These are phyloP conservation scores for Hemaris fuciformis DNA, from an alignment of 2,888 invertebrate species.

Conservation along the genomic window DNA sequence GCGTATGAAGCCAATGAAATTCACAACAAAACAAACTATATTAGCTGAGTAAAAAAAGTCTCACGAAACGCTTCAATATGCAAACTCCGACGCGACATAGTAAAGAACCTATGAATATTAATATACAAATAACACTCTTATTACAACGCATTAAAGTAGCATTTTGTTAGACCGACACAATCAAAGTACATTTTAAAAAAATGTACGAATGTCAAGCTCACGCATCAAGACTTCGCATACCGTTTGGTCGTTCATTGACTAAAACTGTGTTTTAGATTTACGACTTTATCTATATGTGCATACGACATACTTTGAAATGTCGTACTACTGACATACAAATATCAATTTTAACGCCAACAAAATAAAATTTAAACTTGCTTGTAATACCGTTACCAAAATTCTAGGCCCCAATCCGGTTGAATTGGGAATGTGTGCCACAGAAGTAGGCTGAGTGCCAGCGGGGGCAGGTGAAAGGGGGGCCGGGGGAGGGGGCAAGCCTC, in stretches of 20 bases:
- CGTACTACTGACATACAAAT: slow-evolving; percentile 16
- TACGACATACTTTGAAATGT: not conserved
- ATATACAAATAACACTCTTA: slow-evolving; percentile 19
- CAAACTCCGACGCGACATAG: slow-evolving; percentile 48
- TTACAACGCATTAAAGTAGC: rapidly evolving
- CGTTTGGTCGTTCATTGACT: slow-evolving; percentile 42
- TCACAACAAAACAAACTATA: slow-evolving; percentile 32
- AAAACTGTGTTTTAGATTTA: not conserved
- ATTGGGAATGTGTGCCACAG: slow-evolving; percentile 69
- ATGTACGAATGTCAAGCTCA: slow-evolving; percentile 54
- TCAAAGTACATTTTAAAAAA: slow-evolving; percentile 47
- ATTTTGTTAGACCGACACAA: slow-evolving; percentile 18
- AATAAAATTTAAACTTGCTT: slow-evolving; percentile 38
- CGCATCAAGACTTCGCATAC: slow-evolving; percentile 56
- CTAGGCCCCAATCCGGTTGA: slow-evolving; percentile 70
- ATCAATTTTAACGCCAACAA: slow-evolving; percentile 24
- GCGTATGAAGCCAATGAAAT: slow-evolving; percentile 1
- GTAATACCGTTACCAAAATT: slow-evolving; percentile 50
- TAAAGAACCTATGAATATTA: slow-evolving; percentile 38
- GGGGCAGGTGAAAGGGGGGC: slow-evolving; percentile 8
- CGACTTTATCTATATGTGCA: not conserved
- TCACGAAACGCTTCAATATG: slow-evolving; percentile 46
- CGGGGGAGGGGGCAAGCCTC: not conserved
- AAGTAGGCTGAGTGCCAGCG: slow-evolving; percentile 45
- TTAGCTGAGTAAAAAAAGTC: slow-evolving; percentile 35